Percentiles rank a stretch among this genome's conserved stretches.
Conservation (phyloP, 2,797 vertebrate species). For the Pelodytes ibericus region DNA sequence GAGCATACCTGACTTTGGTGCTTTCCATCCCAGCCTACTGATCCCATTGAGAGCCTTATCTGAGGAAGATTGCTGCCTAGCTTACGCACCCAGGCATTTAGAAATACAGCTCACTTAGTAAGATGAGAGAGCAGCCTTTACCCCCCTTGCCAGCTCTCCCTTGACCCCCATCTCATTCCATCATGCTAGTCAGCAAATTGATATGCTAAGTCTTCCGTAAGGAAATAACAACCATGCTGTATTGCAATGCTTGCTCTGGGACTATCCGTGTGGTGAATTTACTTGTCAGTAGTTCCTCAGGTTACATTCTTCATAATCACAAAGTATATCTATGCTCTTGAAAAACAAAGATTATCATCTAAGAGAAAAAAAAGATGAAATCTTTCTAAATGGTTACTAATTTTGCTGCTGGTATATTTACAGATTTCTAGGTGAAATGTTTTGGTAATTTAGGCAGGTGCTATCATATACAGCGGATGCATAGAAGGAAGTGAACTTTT, state of each 20-base stretch:
- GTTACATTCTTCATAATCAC: conserved; percentile 31
- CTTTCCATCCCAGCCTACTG: too few species aligned
- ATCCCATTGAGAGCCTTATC: too few species aligned
- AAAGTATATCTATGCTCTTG: conserved; percentile 8
- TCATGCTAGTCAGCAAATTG: conserved; percentile 23
- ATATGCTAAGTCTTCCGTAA: conserved; percentile 32
- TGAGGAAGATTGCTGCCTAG: too few species aligned
- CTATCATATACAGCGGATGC: conserved; percentile 63
- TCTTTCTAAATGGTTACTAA: conserved; percentile 24
- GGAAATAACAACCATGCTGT: conserved; percentile 18
- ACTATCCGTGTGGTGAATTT: conserved; percentile 7
- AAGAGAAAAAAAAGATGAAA: conserved; percentile 4
- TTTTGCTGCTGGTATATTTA: conserved; percentile 49
- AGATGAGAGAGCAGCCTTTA: too few species aligned
- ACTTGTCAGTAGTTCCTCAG: conserved; percentile 35
- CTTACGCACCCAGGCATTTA: too few species aligned
- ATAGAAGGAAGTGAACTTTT: conserved; percentile 65
- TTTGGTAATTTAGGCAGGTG: conserved; percentile 66
- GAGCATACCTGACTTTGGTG: too few species aligned
- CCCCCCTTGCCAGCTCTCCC: too few species aligned
- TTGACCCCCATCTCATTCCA: conserved; percentile 26
- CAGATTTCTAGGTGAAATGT: conserved; percentile 65
- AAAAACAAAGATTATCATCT: conserved; percentile 27
- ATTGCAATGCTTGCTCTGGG: conserved; percentile 24
- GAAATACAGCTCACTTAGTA: too few species aligned